Evolutionary conservation across 2,888 invertebrate genomes (phyloP), one percentile per base, ranked within the genome.

Genomic region (Theodoxus fluviatilis): DNA sequence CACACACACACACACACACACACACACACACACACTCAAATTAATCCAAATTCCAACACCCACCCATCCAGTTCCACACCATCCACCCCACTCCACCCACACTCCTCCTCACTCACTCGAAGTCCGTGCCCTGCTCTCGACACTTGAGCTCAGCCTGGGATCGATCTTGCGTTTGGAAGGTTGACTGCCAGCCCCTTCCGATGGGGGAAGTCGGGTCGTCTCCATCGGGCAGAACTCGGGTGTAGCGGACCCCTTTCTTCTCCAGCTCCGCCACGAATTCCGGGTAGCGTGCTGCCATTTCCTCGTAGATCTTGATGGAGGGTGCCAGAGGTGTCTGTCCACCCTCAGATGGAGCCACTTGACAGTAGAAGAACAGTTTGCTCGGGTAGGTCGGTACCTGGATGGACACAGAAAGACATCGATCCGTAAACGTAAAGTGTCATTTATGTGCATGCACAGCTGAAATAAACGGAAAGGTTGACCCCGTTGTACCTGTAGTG

Each of bases 141-240:
- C 79, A 79, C 61, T 75, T 79, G 63, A 57, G 40, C 65, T 81
- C 81, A 0, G 78, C 82, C 65, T 76, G 78, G 35, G 31, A 63
- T 49, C 67, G 74, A 63, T 76, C 75, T 7, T 73, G 43, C 12
- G 80, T 79, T 43, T 74, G 76, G 67, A 76, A 81, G 0, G 82
- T 82, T 7, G 80, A 80, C 70, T 79, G 75, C 82, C 82, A 82
- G 2, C 81, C 79, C n/a, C 82, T 77, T 3, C 81, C 82, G 9
- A 82, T 81, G 0, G 82, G 76, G 2, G 82, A 81, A 3, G 71
- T 68, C 0, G 75, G 77, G 69, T 82, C 82, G 64, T 82, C 82
- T 1, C 73, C 78, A 37, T 80, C 74, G 0, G 81, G 79, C 31
- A 81, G 68, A 3, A 81, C 75, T 28, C 82, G 71, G 6, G 76